Conservation (phyloP, 2,797 vertebrate species). For the Percopsis omiscomaycus region DNA sequence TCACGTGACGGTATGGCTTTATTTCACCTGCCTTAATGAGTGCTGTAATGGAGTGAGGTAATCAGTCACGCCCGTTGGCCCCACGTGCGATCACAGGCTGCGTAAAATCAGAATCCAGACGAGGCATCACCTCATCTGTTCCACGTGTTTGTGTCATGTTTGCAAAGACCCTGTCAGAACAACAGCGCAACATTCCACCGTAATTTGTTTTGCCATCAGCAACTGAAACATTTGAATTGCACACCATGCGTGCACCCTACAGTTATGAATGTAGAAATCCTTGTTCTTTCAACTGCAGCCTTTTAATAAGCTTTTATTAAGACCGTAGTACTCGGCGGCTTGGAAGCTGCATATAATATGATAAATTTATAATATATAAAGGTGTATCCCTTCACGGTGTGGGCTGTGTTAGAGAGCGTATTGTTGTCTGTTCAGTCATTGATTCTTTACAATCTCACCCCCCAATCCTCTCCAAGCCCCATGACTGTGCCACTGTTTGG, state of each 20-base stretch:
- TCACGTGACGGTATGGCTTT: conserved; percentile 16
- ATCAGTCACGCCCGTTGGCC: conserved; percentile 67
- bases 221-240: conserved; percentile 31
- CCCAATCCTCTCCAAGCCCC: background rate
- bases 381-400: conserved; percentile 18
- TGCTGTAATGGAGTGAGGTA: conserved; percentile 55
- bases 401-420: conserved; percentile 12
- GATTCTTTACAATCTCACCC: conserved; percentile 4
- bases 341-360: background rate
- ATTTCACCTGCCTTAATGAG: conserved; percentile 50
- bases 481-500: conserved; percentile 8
- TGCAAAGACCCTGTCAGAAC: conserved; percentile 13
- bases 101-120: conserved; percentile 63
- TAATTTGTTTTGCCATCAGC: background rate
- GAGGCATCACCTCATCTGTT: conserved; percentile 53
- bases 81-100: conserved; percentile 59
- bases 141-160: conserved; percentile 36
- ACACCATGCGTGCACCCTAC: background rate
- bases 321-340: background rate
- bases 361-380: background rate
- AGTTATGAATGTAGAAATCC: background rate
- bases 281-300: background rate
- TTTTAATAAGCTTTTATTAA: background rate
- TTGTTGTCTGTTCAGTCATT: conserved; percentile 26
- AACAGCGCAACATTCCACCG: conserved; percentile 10